Evolutionary conservation across 2,797 vertebrate species (phyloP).

Genomic region (Lagodon rhomboides): DNA sequence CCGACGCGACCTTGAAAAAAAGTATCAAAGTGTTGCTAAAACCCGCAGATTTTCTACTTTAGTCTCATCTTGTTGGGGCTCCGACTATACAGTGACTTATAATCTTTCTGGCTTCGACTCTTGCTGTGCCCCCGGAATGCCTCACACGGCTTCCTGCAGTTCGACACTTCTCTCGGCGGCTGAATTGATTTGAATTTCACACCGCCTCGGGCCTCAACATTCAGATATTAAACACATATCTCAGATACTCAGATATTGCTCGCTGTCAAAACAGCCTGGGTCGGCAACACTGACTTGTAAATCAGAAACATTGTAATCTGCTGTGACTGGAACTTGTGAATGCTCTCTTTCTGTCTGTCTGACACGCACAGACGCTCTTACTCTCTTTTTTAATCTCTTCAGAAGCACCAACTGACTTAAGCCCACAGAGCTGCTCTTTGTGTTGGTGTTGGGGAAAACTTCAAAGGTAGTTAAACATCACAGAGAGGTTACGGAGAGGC

Average conservation of each 20-base stretch:
- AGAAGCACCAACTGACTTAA: constrained; percentile 68
- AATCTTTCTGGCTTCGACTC: constrained; percentile 62
- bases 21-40: constrained; percentile 62
- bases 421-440: constrained; percentile 79
- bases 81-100: constrained; percentile 61
- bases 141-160: constrained; percentile 48
- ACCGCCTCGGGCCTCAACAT: constrained; percentile 72
- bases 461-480: constrained; percentile 82
- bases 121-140: constrained; percentile 55
- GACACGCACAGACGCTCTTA: constrained; percentile 62
- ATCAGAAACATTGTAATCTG: constrained; percentile 75
- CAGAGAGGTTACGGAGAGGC: constrained; percentile 67
- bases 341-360: constrained; percentile 54
- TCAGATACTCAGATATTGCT: constrained; percentile 73
- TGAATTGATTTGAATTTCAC: constrained; percentile 79
- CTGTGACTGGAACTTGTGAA: constrained; percentile 70
- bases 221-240: constrained; percentile 77
- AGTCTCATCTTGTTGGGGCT: constrained; percentile 45
- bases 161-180: constrained; percentile 60
- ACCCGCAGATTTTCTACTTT: constrained; percentile 53
- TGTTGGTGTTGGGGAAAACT: constrained; percentile 73
- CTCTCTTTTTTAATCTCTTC: constrained; percentile 73
- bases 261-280: constrained; percentile 72
- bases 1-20: constrained; percentile 51
- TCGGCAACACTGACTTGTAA: constrained; percentile 66